Conservation (phyloP, 2,113 vertebrate species). For the Stegostoma tigrinum region DNA sequence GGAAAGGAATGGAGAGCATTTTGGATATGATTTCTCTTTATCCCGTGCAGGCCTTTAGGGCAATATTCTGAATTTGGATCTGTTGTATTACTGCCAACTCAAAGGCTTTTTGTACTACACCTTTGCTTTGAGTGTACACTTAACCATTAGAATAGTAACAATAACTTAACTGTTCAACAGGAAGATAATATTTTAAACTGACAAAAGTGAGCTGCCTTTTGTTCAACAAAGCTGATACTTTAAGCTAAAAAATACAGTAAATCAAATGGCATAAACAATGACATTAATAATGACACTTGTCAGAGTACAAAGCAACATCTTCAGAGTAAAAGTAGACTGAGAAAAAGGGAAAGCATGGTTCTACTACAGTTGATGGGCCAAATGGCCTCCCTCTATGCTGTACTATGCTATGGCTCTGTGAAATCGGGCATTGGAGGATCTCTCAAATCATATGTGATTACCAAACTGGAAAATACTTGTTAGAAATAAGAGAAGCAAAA, state of each 20-base stretch:
- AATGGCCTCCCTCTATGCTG: not conserved
- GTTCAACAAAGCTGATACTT: not conserved
- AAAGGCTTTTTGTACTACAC: not conserved
- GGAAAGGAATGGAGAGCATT: not conserved
- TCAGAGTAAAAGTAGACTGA: not conserved
- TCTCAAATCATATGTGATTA: not conserved
- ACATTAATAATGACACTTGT: not conserved
- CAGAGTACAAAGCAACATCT: not conserved
- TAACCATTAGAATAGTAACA: not conserved
- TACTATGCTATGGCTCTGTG: not conserved
- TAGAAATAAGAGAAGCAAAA: not conserved
- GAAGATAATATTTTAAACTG: not conserved
- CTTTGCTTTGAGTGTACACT: not conserved
- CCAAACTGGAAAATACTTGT: not conserved
- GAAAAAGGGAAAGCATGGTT: not conserved
- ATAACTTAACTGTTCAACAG: not conserved
- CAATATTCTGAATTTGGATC: not conserved
- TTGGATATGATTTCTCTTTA: not conserved
- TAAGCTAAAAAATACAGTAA: not conserved
- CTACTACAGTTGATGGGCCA: not conserved
- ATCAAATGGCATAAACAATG: not conserved
- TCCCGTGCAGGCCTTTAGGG: not conserved
- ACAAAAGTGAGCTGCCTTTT: not conserved
- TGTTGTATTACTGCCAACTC: not conserved
- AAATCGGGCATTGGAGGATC: not conserved